phyloP scores from a whole-genome alignment of 2,113 vertebrate genomes.

The Taxidea taxus region DNA sequence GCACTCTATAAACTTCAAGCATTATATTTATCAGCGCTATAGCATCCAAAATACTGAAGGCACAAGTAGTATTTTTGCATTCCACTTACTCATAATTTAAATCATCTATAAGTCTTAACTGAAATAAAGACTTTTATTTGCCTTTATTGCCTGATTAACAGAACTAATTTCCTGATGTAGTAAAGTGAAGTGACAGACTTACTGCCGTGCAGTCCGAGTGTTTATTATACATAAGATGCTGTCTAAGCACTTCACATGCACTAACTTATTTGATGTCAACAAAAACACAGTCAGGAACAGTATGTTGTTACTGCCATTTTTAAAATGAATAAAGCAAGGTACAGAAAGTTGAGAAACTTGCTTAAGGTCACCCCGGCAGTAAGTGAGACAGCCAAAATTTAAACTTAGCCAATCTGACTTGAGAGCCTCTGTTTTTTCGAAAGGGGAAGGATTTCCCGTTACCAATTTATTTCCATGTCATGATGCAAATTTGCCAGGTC shows the following conservation, averaged over 20 bases:
- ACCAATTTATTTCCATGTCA: background rate
- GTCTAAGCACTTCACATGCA: background rate
- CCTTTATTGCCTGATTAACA: background rate
- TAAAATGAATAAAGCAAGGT: conserved; percentile 6
- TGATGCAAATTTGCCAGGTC: background rate
- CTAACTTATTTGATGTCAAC: conserved; percentile 9
- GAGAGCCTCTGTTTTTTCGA: background rate
- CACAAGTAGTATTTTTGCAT: background rate
- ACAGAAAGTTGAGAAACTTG: conserved; percentile 26
- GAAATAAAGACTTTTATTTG: conserved; percentile 15
- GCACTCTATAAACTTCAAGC: background rate
- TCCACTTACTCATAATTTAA: background rate
- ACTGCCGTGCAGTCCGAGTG: background rate
- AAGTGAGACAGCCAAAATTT: background rate
- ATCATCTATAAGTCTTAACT: background rate
- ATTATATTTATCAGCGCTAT: background rate
- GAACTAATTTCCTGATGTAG: conserved; percentile 6
- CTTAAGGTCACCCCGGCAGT: background rate
- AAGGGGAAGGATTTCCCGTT: conserved; percentile 36
- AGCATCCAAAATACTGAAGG: background rate
- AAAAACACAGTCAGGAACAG: background rate
- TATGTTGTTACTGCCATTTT: background rate
- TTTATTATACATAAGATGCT: background rate
- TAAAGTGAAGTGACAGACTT: conserved; percentile 25
- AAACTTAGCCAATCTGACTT: background rate